Evolutionary conservation across 30 jellyfish, hydroid and myxozoan species (phyloP), one percentile per base, ranked within the genome.

Genomic region (Aurelia sp.): DNA sequence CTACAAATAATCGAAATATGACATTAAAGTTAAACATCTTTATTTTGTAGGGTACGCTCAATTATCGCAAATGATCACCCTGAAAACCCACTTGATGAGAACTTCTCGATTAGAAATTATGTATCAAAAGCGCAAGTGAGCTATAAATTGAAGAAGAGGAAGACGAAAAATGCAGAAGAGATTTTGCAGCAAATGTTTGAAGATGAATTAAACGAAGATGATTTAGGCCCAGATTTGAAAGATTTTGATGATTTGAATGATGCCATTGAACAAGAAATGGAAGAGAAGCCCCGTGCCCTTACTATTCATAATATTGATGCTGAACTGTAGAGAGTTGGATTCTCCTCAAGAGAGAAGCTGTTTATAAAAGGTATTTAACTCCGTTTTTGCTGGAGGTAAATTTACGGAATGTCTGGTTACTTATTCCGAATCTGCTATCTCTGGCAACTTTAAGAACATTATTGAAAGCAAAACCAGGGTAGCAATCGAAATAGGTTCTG

Each of bases 111-210:
- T 13, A 70, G 81, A 18, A 60, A 84, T 33, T 95, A 95, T 73
- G 89, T 85, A 15, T 4, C 70, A 15, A 82, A 89, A 40, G 78
- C 97, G 6, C 89, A 97, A 33, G 87, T 95, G 48, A 84, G 97
- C 41, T 95, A 90, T 84, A 78, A 69, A 67, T 86, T 95, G 79
- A 88, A 84, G 37, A 79, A 89, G 40, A 78, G 84, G 47, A 92
- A 80, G 81, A 87, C 97, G 79, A 95, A 78, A 61, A 89, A 95
- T 69, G 99, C 99, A 23, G 99, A 95, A 72, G 87, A 70, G 62
- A 85, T 95, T 73, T 63, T 95, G 64, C 99, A 95, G 76, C 97
- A 89, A 37, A 95, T 95, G 99, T 95, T 95, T 79, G 99, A 95
- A 86, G 99, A 95, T 57, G 99, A 95, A 69, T 66, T 95, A 74